Evolutionary conservation across 2,888 invertebrate species (phyloP), one percentile per base, ranked within the genome.

Genomic region (Emmelina monodactyla): DNA sequence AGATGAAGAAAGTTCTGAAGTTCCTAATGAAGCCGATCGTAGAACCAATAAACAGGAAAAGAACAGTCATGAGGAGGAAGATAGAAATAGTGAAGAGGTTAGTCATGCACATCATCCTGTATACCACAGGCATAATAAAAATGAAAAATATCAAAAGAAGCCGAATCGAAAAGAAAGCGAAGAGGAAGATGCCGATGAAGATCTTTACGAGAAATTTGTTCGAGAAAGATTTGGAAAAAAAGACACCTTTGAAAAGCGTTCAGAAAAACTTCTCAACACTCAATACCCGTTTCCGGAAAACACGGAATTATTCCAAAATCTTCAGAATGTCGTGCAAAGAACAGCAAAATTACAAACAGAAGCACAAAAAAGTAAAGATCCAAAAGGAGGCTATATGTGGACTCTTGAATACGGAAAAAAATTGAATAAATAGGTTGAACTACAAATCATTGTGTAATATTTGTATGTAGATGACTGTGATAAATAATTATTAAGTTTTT

Each of bases 371-470:
- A 68, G 72, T 40, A 64, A 63, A 3, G 76, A 81, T 46, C 70
- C 73, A 4, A 70, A 72, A 28, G 80, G 81, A 37, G 73, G 67
- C 22, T 82, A 82, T 43, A 68, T 71, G 58, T 83, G 83, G 83
- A 73, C 78, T 10, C 55, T 82, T 28, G 79, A 83, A 55, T 83
- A 83, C 52, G 71, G 68, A 35, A 67, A 73, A 50, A 79, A 81
- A 11, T 39, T 63, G 34, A 65, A 64, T 47, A 37, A 31, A 11
- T 14, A 9, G 31, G 2, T n/a, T n/a, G n/a, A n/a, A n/a, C n/a
- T n/a, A n/a, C n/a, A n/a, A n/a, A n/a, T n/a, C n/a, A n/a, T n/a
- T n/a, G n/a, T n/a, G n/a, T n/a, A n/a, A n/a, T n/a, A n/a, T n/a
- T n/a, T n/a, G n/a, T n/a, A n/a, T n/a, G n/a, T n/a, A n/a, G n/a